Evolutionary conservation across 2,797 vertebrate species (phyloP).

Genomic region (Okamejei kenojei): DNA sequence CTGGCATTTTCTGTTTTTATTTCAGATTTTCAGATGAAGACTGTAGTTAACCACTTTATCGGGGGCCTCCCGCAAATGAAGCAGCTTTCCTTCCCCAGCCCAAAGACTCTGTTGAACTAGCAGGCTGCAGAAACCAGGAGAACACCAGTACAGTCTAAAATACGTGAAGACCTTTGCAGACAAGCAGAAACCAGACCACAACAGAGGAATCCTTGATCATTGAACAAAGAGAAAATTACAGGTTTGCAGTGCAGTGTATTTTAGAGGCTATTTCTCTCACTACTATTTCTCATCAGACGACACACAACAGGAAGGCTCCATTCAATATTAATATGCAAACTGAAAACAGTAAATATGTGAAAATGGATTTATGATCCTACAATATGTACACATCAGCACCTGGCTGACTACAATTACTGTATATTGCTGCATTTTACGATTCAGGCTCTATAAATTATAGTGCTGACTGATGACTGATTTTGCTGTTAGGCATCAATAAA

Average conservation of each 20-base stretch:
- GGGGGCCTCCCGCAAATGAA: neutral
- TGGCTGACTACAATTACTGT: neutral
- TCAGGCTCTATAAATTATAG: neutral
- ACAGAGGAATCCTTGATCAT: neutral
- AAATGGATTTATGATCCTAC: neutral
- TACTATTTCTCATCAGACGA: neutral
- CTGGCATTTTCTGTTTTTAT: no score
- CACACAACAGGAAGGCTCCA: neutral
- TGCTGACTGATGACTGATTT: neutral
- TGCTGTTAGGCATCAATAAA: neutral
- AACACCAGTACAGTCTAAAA: neutral
- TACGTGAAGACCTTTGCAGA: neutral
- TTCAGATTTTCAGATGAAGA: neutral
- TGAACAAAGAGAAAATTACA: neutral
- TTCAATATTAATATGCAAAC: neutral
- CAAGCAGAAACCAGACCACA: neutral
- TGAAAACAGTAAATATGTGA: neutral
- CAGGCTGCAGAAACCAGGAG: neutral
- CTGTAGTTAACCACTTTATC: neutral
- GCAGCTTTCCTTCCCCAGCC: neutral
- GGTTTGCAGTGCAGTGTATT: neutral
- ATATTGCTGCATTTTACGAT: neutral
- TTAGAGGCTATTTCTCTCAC: neutral
- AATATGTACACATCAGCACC: neutral
- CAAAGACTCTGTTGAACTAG: neutral